These are phyloP conservation scores for Leptopilina boulardi DNA, from an alignment of 1,140 invertebrate genomes.

Conservation along the genomic window DNA sequence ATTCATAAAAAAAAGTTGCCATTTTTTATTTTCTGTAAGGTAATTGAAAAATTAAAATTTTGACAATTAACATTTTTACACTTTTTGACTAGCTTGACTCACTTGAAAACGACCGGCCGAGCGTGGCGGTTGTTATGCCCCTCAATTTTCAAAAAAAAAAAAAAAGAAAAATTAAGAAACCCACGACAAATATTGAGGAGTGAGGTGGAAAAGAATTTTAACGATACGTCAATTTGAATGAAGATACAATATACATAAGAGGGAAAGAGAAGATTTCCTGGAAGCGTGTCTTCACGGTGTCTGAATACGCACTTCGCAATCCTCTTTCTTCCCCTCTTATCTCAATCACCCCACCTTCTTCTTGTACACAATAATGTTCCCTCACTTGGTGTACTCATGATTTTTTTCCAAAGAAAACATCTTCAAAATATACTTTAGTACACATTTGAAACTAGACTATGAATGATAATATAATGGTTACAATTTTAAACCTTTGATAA, in stretches of 20 bases:
- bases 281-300: slow-evolving; percentile 73
- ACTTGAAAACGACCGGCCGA: too few species aligned
- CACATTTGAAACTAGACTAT: slow-evolving; percentile 55
- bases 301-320: slow-evolving; percentile 72
- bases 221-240: slow-evolving; percentile 39
- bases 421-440: slow-evolving; percentile 56
- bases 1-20: too few species aligned
- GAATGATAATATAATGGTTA: slow-evolving; percentile 40
- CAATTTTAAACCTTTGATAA: slow-evolving; percentile 36
- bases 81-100: too few species aligned
- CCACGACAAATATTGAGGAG: neutral
- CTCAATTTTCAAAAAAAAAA: too few species aligned
- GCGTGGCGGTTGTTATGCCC: too few species aligned
- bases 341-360: slow-evolving; percentile 44
- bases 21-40: too few species aligned
- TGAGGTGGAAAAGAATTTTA: slow-evolving; percentile 43
- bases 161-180: neutral
- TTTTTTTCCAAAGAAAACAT: slow-evolving; percentile 58
- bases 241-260: slow-evolving; percentile 46
- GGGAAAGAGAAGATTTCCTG: slow-evolving; percentile 70
- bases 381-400: slow-evolving; percentile 39
- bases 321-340: slow-evolving; percentile 57
- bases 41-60: too few species aligned
- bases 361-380: slow-evolving; percentile 42
- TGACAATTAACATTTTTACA: too few species aligned